phyloP scores from a whole-genome alignment of 2,888 invertebrate genomes.

The Criorhina ranunculi region DNA sequence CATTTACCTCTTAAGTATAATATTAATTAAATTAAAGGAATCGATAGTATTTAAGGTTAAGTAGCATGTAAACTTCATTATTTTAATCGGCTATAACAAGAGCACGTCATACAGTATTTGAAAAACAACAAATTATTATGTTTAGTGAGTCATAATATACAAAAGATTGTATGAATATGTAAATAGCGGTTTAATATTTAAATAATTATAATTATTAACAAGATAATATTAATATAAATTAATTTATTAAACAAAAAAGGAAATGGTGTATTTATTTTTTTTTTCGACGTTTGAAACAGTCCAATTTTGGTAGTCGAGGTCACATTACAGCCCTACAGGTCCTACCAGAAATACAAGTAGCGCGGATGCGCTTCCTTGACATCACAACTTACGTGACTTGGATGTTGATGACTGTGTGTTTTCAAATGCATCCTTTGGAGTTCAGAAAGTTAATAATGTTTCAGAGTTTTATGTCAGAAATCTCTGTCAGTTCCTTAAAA shows the following conservation, averaged over 20 bases:
- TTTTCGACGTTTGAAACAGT: no score
- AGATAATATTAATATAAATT: slow-evolving; percentile 51
- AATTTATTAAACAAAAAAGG: slow-evolving; percentile 31
- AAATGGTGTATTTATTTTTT: neutral
- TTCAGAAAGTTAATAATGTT: no score
- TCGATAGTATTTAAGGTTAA: slow-evolving; percentile 30
- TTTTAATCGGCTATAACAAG: slow-evolving; percentile 32
- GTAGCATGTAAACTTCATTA: slow-evolving; percentile 38
- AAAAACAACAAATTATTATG: neutral
- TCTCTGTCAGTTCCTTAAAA: no score
- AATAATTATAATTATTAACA: slow-evolving; percentile 44
- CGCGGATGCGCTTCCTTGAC: no score
- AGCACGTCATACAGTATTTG: slow-evolving; percentile 57
- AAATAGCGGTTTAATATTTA: slow-evolving; percentile 63
- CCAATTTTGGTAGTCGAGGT: no score
- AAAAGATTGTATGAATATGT: slow-evolving; percentile 70
- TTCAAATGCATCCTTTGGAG: no score
- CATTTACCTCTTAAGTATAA: slow-evolving; percentile 36
- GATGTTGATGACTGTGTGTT: no score
- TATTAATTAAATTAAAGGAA: slow-evolving; percentile 25
- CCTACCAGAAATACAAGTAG: no score
- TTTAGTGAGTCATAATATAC: slow-evolving; percentile 51
- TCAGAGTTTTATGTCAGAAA: no score
- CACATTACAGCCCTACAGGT: no score
- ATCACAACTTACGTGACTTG: no score